phyloP scores from a whole-genome alignment of 2,888 invertebrate species.

The Arctia plantaginis region DNA sequence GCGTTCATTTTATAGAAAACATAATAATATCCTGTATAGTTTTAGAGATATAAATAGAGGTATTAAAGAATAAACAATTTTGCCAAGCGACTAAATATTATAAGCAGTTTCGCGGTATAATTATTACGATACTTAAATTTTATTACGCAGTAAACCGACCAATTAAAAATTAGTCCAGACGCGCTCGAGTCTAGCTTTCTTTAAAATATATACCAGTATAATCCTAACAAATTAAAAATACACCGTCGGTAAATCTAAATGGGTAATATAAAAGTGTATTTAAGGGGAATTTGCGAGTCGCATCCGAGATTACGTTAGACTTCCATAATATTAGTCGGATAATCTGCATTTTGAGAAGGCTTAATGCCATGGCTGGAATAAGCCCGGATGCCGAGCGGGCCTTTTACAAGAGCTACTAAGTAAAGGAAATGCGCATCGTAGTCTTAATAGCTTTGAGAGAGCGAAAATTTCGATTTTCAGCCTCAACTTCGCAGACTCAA shows the following conservation, averaged over 20 bases:
- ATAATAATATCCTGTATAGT: not conserved
- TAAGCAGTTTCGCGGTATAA: not conserved
- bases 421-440: slow-evolving; percentile 46
- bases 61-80: not conserved
- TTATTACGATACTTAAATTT: slow-evolving; percentile 1
- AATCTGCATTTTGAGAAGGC: slow-evolving; percentile 58
- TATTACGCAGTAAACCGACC: slow-evolving; percentile 3
- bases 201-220: slow-evolving; percentile 18
- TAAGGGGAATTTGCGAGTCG: slow-evolving; percentile 39
- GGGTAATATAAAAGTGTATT: slow-evolving; percentile 37
- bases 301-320: slow-evolving; percentile 49
- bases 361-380: slow-evolving; percentile 51
- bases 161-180: slow-evolving; percentile 21
- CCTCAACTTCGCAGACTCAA: slow-evolving; percentile 5
- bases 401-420: slow-evolving; percentile 50
- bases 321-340: slow-evolving; percentile 56
- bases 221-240: slow-evolving; percentile 45
- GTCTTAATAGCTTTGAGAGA: slow-evolving; percentile 45
- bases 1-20: too few species aligned
- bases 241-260: slow-evolving; percentile 31
- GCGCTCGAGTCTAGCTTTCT: not conserved
- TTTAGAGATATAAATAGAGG: not conserved
- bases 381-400: slow-evolving; percentile 42
- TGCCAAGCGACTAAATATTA: not conserved
- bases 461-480: slow-evolving; percentile 33